These are phyloP conservation scores for Nomada hirtipes DNA, from an alignment of 2,888 invertebrate genomes.

Conservation along the genomic window DNA sequence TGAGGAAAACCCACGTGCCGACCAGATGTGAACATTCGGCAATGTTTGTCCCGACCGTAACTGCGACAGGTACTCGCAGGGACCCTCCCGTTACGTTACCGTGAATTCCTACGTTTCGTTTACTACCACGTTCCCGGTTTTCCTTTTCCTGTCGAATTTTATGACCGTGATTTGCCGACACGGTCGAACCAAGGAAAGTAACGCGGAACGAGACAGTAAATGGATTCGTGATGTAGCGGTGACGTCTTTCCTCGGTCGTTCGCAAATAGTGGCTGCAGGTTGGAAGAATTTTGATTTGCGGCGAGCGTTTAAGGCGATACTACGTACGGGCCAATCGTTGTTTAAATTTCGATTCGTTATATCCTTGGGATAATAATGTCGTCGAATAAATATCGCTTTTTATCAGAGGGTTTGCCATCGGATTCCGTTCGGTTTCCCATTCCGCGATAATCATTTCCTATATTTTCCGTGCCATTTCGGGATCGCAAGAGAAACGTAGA, in stretches of 20 bases:
- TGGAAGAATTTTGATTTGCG: too few species aligned
- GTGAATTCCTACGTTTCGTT: constrained; percentile 36
- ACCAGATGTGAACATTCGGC: constrained; percentile 69
- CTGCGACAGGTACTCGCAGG: constrained; percentile 61
- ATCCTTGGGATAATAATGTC: too few species aligned
- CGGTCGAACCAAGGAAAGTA: constrained; percentile 5
- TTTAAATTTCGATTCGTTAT: too few species aligned
- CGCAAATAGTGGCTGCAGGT: background rate
- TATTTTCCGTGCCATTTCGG: background rate
- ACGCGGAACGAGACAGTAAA: constrained; percentile 26
- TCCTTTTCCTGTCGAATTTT: constrained; percentile 18
- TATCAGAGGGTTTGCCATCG: constrained; percentile 7
- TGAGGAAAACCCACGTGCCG: constrained; percentile 73
- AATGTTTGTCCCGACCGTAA: constrained; percentile 54
- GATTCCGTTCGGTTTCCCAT: background rate
- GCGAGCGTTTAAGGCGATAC: too few species aligned
- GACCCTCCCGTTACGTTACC: constrained; percentile 22
- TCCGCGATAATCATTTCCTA: background rate
- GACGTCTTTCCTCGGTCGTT: background rate
- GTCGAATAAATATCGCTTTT: constrained; percentile 25
- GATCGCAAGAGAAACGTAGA: background rate
- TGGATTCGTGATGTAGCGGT: background rate
- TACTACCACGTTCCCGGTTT: background rate
- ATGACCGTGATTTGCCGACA: constrained; percentile 12
- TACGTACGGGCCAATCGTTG: too few species aligned